Percentiles rank a stretch among this genome's conserved stretches.
Conservation (phyloP, 2,888 invertebrate species). For the Corythucha ciliata region DNA sequence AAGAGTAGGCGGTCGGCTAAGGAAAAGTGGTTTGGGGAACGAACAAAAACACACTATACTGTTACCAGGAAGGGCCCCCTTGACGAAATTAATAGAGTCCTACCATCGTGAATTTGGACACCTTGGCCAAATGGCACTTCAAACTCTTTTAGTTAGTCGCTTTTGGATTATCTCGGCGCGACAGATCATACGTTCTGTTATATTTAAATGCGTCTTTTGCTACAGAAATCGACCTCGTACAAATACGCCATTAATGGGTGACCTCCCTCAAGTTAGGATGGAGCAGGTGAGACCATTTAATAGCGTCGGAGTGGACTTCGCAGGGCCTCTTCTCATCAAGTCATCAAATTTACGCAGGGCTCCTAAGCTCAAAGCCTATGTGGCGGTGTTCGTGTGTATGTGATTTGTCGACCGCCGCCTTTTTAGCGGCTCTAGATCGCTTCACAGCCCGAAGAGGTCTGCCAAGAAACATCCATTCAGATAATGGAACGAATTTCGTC, state of each 20-base stretch:
- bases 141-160: background rate
- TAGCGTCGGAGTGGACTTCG: constrained; percentile 24
- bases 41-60: constrained; percentile 20
- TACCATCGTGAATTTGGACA: constrained; percentile 21
- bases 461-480: constrained; percentile 36
- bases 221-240: constrained; percentile 1
- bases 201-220: constrained; percentile 17
- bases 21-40: background rate
- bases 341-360: too few species aligned
- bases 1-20: constrained; percentile 28
- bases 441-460: constrained; percentile 37
- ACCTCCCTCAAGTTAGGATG: constrained; percentile 21
- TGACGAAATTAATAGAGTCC: constrained; percentile 15
- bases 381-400: constrained; percentile 38
- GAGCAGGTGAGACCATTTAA: constrained; percentile 15
- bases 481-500: constrained; percentile 40
- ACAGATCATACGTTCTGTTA: constrained; percentile 2
- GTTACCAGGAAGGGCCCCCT: constrained; percentile 11
- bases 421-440: constrained; percentile 37
- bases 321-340: constrained; percentile 24
- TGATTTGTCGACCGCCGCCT: constrained; percentile 36
- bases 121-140: constrained; percentile 12
- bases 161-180: constrained; percentile 17
- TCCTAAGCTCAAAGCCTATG: too few species aligned
- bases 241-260: constrained; percentile 20